phyloP scores from a whole-genome alignment of 2,888 invertebrate species.

The Scaeva pyrastri region DNA sequence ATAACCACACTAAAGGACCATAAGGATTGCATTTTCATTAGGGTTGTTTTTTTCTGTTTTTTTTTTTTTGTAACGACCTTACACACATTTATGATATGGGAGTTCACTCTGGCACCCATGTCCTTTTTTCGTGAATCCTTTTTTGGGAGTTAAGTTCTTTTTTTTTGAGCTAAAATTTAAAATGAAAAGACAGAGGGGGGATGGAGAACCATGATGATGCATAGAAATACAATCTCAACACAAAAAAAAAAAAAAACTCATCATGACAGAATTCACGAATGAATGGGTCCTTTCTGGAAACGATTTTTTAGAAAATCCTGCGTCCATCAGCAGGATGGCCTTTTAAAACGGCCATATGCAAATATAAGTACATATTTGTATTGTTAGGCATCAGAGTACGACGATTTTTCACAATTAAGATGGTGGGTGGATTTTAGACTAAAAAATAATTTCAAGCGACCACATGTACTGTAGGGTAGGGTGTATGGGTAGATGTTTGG shows the following conservation, averaged over 20 bases:
- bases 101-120: conserved; percentile 34
- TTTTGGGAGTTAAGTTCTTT: conserved; percentile 19
- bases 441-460: conserved; percentile 27
- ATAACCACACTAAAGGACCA: conserved; percentile 16
- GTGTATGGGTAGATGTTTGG: too few relatives aligned
- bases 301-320: conserved; percentile 10
- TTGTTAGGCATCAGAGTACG: background rate
- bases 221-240: too few relatives aligned
- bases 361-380: conserved; percentile 31
- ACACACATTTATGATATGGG: conserved; percentile 18
- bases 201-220: conserved; percentile 3
- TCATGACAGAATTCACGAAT: conserved; percentile 74
- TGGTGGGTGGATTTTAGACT: conserved; percentile 54
- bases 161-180: conserved; percentile 6
- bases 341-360: conserved; percentile 50
- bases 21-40: conserved; percentile 73
- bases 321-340: conserved; percentile 34
- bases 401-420: conserved; percentile 71
- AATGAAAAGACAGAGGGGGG: conserved; percentile 23
- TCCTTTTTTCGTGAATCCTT: conserved; percentile 55
- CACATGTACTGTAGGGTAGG: background rate
- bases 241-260: conserved; percentile 60
- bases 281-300: conserved; percentile 57
- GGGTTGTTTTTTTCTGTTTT: too few relatives aligned
- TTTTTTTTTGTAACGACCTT: conserved; percentile 15